Evolutionary conservation across 1,140 invertebrate genomes (phyloP), one percentile per base, ranked within the genome.

Genomic region (Acromyrmex charruanus): DNA sequence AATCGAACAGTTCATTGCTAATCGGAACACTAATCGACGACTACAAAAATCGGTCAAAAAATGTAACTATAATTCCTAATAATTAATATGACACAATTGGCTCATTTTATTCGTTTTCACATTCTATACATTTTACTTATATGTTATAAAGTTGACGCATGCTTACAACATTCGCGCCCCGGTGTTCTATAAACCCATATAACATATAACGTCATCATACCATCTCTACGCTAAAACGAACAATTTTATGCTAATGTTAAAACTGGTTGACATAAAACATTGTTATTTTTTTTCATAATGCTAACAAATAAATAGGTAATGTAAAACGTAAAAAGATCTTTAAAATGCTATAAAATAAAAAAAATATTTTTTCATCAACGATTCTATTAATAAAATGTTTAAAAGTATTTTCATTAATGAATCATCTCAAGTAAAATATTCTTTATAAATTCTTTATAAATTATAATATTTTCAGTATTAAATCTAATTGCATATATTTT

Each of bases 191-290:
- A 82, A 82, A 82, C 79, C 79, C n/a, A 82, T 59, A 59, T 82
- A 81, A 82, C 53, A 53, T n/a, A n/a, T 71, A 68, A 82, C 71
- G 72, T 88, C 87, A 80, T 66, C 72, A 82, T 77, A 65, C 39
- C 65, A 68, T 77, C 55, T 77, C 68, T 82, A 59, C 25, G 35
- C 44, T 69, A 77, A 74, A 69, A 55, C 10, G 68, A 31, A 59
- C 35, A 71, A 59, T 72, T 59, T 81, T 58, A 44, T 39, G 51
- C 59, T 82, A 72, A 39, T 72, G 66, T 59, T 53, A 44, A 25
- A 71, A 49, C 51, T 28, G 21, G 7, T 71, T 71, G 10, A 59
- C 25, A 14, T 58, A n/a, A 58, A 66, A 66, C 16, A 21, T 44
- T 39, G 5, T 44, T 51, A 3, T 59, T 75, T 25, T n/a, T 9